phyloP scores from a whole-genome alignment of 1,140 invertebrate species.

The Apis mellifera region DNA sequence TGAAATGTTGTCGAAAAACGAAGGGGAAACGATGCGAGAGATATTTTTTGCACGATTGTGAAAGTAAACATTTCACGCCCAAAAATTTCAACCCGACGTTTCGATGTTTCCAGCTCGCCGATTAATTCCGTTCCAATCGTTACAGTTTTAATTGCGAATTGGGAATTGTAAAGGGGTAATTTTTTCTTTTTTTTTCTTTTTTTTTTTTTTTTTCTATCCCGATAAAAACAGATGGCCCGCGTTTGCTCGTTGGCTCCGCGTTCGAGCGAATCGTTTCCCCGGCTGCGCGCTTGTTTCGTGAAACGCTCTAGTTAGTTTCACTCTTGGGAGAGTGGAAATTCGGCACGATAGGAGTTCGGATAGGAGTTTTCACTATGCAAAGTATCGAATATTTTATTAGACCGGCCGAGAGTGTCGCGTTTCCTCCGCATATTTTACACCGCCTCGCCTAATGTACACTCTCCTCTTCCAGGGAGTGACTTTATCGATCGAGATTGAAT shows the following conservation, averaged over 20 bases:
- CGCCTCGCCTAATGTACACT: not conserved
- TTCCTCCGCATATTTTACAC: not conserved
- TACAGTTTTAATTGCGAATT: not conserved
- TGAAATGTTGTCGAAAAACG: no score
- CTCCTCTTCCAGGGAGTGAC: not conserved
- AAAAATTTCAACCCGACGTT: no score
- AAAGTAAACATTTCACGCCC: no score
- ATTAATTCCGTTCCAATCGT: not conserved
- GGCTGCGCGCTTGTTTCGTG: slow-evolving; percentile 1
- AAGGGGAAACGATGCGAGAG: no score
- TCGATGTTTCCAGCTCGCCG: not conserved
- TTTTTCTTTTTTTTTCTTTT: no score
- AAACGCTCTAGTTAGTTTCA: slow-evolving; percentile 28
- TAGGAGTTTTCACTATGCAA: slow-evolving; percentile 39
- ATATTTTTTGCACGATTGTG: no score
- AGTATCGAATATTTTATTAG: slow-evolving; percentile 47
- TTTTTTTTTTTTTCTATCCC: not conserved
- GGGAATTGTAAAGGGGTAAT: not conserved
- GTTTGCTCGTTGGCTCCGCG: not conserved
- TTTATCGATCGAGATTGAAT: not conserved
- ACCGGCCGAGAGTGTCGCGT: not conserved
- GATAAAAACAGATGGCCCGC: not conserved
- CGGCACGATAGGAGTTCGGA: slow-evolving; percentile 7
- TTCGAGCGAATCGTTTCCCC: no score
- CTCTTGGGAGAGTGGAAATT: not conserved